Percentiles rank a stretch among this genome's conserved stretches.
These are phyloP conservation scores for Progne subis DNA, from an alignment of 2,113 vertebrate genomes.

Conservation along the genomic window DNA sequence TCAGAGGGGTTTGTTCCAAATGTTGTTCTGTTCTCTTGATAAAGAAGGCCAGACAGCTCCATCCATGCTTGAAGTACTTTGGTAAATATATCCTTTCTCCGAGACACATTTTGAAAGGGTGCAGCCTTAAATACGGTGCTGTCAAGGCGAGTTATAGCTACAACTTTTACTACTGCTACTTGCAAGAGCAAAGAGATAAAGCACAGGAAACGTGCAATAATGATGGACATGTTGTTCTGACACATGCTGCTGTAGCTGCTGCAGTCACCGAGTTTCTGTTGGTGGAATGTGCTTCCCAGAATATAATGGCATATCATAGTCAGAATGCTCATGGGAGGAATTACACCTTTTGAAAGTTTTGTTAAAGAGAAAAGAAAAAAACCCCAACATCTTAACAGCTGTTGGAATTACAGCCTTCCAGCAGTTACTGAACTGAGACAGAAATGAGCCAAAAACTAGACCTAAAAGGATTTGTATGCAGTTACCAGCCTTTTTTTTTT, in stretches of 20 bases:
- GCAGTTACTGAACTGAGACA: background rate
- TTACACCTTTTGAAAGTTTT: background rate
- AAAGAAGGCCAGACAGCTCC: constrained; percentile 5
- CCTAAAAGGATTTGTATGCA: background rate
- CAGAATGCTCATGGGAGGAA: background rate
- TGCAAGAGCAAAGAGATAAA: background rate
- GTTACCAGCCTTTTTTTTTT: too few species aligned
- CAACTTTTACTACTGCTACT: constrained; percentile 4
- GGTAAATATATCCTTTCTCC: constrained; percentile 8
- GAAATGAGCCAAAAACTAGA: background rate
- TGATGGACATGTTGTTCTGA: background rate
- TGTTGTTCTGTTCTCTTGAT: background rate
- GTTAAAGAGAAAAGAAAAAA: background rate
- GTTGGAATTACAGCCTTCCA: background rate
- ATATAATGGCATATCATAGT: background rate
- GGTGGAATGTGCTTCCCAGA: background rate
- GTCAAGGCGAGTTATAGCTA: constrained; percentile 12
- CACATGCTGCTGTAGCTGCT: accelerated
- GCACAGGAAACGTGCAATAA: background rate
- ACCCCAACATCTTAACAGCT: background rate
- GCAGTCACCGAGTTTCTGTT: background rate
- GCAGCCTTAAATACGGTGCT: constrained; percentile 21
- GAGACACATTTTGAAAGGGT: constrained; percentile 28
- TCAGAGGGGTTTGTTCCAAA: background rate
- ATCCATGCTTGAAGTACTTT: background rate